These are phyloP conservation scores for Bambusicola thoracicus DNA, from an alignment of 2,113 vertebrate species.

Conservation along the genomic window DNA sequence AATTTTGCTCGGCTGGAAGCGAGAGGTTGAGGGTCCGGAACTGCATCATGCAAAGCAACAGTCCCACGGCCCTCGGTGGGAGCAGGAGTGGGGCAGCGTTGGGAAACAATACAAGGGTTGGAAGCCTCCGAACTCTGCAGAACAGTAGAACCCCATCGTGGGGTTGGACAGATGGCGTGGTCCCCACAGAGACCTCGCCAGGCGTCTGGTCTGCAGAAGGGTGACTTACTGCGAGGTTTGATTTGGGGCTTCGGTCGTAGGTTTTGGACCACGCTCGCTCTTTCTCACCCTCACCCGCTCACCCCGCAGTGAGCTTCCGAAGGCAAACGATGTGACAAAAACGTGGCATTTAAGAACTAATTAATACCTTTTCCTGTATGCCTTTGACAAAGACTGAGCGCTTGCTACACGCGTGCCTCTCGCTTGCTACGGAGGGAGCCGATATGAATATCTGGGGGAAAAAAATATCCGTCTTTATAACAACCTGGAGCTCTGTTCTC, in stretches of 20 bases:
- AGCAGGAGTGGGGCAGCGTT: neutral
- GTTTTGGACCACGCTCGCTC: rapidly evolving
- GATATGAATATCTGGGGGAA: rapidly evolving
- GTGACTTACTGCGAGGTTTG: neutral
- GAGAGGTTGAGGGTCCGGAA: neutral
- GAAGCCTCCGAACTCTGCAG: neutral
- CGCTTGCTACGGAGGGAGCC: neutral
- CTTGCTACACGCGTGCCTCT: rapidly evolving
- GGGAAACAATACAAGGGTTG: neutral
- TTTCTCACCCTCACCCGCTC: neutral
- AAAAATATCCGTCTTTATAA: neutral
- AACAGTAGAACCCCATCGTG: neutral
- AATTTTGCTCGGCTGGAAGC: neutral
- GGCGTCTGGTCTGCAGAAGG: neutral
- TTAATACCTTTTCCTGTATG: neutral
- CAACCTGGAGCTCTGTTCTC: neutral
- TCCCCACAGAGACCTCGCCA: neutral
- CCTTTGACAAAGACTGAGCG: neutral
- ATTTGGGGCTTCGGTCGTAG: neutral
- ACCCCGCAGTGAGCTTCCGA: neutral
- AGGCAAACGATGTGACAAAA: neutral
- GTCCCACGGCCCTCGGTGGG: neutral
- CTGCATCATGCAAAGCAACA: neutral
- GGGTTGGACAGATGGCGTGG: neutral
- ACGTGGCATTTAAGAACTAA: neutral